Conservation (phyloP, 1,140 invertebrate species). For the Zaprionus davidi region DNA sequence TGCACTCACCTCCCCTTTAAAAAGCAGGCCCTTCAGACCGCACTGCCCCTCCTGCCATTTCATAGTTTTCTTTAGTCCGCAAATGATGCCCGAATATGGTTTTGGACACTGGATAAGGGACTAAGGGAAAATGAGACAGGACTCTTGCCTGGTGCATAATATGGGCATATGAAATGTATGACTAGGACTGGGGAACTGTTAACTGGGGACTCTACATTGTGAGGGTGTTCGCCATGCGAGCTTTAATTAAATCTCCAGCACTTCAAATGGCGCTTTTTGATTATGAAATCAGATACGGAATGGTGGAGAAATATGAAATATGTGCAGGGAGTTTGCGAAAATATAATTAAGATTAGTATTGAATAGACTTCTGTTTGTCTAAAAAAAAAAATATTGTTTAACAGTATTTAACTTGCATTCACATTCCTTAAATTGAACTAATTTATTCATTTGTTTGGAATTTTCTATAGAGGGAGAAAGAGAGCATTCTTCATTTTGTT, state of each 20-base stretch:
- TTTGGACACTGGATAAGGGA: slow-evolving; percentile 9
- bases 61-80: slow-evolving; percentile 8
- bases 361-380: no score
- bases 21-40: neutral
- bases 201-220: neutral
- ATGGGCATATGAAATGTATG: slow-evolving; percentile 20
- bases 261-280: slow-evolving; percentile 38
- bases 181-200: neutral
- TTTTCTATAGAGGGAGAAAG: no score
- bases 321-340: neutral
- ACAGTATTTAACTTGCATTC: no score
- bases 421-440: no score
- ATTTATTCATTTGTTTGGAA: no score
- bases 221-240: slow-evolving; percentile 21
- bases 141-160: slow-evolving; percentile 6
- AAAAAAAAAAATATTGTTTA: no score
- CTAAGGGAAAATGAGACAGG: neutral
- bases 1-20: neutral
- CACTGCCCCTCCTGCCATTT: neutral
- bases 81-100: slow-evolving; percentile 22
- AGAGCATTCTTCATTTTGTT: no score
- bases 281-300: slow-evolving; percentile 34
- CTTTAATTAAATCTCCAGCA: slow-evolving; percentile 48
- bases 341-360: neutral
- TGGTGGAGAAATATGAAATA: neutral